Evolutionary conservation across 1,140 invertebrate genomes (phyloP).

Genomic region (Metopolophium dirhodum): DNA sequence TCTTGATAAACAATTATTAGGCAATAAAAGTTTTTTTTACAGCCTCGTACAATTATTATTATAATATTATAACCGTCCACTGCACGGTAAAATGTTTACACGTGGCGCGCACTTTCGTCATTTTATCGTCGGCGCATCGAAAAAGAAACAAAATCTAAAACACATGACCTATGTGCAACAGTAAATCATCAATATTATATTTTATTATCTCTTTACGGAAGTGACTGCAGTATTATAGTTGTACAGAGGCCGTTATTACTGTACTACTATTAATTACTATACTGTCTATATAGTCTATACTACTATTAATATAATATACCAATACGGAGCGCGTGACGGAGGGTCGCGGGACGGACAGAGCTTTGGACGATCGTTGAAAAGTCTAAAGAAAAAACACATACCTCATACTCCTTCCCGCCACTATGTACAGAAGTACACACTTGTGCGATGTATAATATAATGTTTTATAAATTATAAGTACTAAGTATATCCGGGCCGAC

Average conservation of each 20-base stretch:
- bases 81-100: not conserved
- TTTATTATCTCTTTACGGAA: slow-evolving; percentile 16
- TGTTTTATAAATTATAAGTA: not conserved
- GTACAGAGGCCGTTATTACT: not conserved
- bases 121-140: slow-evolving; percentile 2
- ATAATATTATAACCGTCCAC: not conserved
- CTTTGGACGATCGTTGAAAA: not conserved
- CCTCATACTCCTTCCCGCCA: too few relatives aligned
- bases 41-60: not conserved
- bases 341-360: not conserved
- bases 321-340: not conserved
- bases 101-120: not conserved
- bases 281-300: too few relatives aligned
- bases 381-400: not conserved
- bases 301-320: not conserved
- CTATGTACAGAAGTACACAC: not conserved
- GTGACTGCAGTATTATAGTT: not conserved
- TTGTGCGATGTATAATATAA: not conserved
- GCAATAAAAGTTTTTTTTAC: slow-evolving; percentile 31
- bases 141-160: slow-evolving; percentile 12
- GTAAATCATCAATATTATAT: not conserved
- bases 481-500: not conserved
- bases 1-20: not conserved
- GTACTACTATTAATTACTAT: not conserved
- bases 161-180: not conserved